Conservation (phyloP, 2,888 invertebrate species). For the Adelognathus sp. region DNA sequence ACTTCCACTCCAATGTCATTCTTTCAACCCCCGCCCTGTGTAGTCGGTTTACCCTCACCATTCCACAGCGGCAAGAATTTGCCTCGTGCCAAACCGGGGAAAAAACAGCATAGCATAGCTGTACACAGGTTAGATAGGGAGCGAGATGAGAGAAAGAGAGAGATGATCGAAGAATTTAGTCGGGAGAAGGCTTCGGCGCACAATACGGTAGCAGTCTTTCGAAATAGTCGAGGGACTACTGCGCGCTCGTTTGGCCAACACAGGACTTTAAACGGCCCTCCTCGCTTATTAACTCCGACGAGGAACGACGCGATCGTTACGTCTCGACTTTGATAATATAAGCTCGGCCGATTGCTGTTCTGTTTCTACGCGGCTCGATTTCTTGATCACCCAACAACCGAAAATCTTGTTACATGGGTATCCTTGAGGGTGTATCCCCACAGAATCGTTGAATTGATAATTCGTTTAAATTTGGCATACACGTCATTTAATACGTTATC, state of each 20-base stretch:
- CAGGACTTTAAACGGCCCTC: constrained; percentile 52
- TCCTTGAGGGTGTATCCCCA: no score
- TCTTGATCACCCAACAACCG: constrained; percentile 13
- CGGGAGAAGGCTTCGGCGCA: constrained; percentile 8
- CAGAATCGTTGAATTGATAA: no score
- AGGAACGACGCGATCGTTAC: constrained; percentile 58
- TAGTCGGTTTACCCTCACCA: constrained; percentile 31
- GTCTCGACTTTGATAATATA: constrained; percentile 58
- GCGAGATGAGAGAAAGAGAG: constrained; percentile 33
- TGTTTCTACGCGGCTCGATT: constrained; percentile 12
- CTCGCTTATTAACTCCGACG: constrained; percentile 58
- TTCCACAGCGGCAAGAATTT: constrained; percentile 57
- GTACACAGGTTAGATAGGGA: constrained; percentile 39
- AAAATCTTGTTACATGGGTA: constrained; percentile 49
- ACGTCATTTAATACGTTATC: no score
- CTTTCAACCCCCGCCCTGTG: constrained; percentile 33
- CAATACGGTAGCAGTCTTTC: constrained; percentile 56
- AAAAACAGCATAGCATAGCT: constrained; percentile 42
- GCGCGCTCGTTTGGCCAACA: constrained; percentile 56
- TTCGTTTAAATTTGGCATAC: no score
- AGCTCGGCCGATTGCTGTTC: neutral
- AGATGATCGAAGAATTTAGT: constrained; percentile 58
- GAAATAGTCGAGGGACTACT: constrained; percentile 51
- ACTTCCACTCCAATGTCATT: constrained; percentile 23
- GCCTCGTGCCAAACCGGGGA: constrained; percentile 62